Percentiles rank a stretch among this genome's conserved stretches.
These are phyloP conservation scores for Aspidiotus destructor DNA, from an alignment of 2,888 invertebrate species.

Conservation along the genomic window DNA sequence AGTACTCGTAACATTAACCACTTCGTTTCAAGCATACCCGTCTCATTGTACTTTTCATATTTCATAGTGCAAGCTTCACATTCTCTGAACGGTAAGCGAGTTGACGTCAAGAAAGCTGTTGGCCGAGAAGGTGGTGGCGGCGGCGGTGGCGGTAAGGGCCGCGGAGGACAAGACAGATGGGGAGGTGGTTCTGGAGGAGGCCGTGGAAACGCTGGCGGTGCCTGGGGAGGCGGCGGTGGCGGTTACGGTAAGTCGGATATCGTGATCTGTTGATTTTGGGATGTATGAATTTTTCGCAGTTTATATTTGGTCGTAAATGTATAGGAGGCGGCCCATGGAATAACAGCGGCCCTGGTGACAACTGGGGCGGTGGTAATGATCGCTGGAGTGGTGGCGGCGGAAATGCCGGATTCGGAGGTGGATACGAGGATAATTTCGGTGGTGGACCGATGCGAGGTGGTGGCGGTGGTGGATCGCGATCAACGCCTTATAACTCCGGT, in stretches of 20 bases:
- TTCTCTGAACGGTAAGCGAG: conserved; percentile 45
- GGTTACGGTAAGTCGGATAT: conserved; percentile 44
- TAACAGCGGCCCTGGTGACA: conserved; percentile 37
- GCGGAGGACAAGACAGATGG: conserved; percentile 40
- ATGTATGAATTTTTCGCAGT: not conserved
- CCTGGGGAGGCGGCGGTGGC: conserved; percentile 42
- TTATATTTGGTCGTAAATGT: not conserved
- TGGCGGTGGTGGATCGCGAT: conserved; percentile 43
- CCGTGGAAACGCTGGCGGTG: conserved; percentile 43
- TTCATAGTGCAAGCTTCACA: conserved; percentile 44
- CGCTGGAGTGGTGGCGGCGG: conserved; percentile 37
- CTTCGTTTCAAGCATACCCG: not conserved
- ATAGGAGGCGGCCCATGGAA: conserved; percentile 30
- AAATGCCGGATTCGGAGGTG: conserved; percentile 36
- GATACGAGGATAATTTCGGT: conserved; percentile 24
- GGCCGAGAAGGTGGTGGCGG: conserved; percentile 47
- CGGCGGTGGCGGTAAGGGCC: conserved; percentile 39
- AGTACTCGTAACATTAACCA: conserved; percentile 19
- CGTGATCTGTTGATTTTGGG: conserved; percentile 30
- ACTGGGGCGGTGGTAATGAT: conserved; percentile 36
- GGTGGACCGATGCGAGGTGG: conserved; percentile 43
- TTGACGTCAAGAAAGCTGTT: conserved; percentile 51
- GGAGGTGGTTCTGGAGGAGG: conserved; percentile 41
- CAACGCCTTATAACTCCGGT: conserved; percentile 21
- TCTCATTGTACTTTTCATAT: not conserved